Base-by-base conservation (phyloP, 1,140 invertebrate species). In the Drosophila saltans region DNA sequence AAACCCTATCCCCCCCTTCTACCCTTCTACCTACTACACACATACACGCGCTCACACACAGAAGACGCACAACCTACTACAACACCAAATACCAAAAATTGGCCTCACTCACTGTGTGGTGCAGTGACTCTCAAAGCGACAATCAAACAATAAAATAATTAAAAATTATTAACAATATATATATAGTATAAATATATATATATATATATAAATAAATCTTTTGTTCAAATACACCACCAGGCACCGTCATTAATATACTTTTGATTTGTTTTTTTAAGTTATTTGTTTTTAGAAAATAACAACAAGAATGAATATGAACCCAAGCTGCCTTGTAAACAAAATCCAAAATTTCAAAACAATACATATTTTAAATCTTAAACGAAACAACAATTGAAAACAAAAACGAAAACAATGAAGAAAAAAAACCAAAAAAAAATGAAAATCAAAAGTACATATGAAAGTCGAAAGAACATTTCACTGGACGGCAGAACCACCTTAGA, bases 401-500 rank as follows among this genome's bases (percentile, higher is more conserved):
- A 75, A 71, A 75, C 65, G 61, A 59, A 67, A 72, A 58, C 66
- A 36, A 36, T 36, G 33, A 36, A 5, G 6, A 36, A 36, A 56
- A 67, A 61, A 10, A 52, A 59, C 52, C 65, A 62, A 60, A 52
- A 59, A 60, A 68, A 62, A 75, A 69, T 39, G 66, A 69, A 76
- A 81, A 74, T 68, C 64, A 70, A 64, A 68, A 71, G 71, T 45
- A 66, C 82, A 66, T 58, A 80, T 48, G 66, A 82, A 91, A 74
- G 79, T 80, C 74, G 77, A 80, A 82, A 91, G 75, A 71, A 89
- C 85, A 89, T 89, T 89, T 91, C 77, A 91, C 79, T 86, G 90
- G 90, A 91, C 90, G 90, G 90, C 80, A 85, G 74, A 91, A 91
- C 90, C 90, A 91, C 90, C 90, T 91, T 91, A 91, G 91, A 92